These are phyloP conservation scores for Phyllotreta striolata DNA, from an alignment of 2,888 invertebrate genomes.

Conservation along the genomic window DNA sequence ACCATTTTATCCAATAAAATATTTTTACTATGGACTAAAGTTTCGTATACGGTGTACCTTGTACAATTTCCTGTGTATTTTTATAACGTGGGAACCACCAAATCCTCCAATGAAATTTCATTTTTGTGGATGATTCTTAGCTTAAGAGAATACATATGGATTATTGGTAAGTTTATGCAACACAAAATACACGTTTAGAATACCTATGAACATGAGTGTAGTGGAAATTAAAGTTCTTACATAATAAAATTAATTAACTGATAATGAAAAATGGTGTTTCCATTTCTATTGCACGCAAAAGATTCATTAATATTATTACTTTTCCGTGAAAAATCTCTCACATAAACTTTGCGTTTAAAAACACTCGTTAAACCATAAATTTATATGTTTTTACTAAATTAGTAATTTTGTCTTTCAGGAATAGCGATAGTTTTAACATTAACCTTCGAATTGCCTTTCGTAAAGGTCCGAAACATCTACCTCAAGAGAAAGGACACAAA, in stretches of 20 bases:
- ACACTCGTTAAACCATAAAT: too few species aligned
- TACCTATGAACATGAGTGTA: neutral
- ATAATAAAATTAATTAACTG: too few species aligned
- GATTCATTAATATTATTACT: too few species aligned
- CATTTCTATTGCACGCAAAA: too few species aligned
- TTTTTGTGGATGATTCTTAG: slow-evolving; percentile 68
- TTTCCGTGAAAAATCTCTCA: too few species aligned
- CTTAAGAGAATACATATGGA: slow-evolving; percentile 67
- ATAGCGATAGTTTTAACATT: slow-evolving; percentile 68
- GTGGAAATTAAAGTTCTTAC: too few species aligned
- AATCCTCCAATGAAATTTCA: slow-evolving; percentile 67
- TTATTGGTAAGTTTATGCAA: slow-evolving; percentile 53
- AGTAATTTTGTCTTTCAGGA: slow-evolving; percentile 34
- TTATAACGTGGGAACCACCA: slow-evolving; percentile 71
- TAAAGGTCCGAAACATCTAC: slow-evolving; percentile 68
- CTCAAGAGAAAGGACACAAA: neutral
- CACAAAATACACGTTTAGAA: neutral
- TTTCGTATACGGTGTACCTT: slow-evolving; percentile 75
- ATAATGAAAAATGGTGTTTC: too few species aligned
- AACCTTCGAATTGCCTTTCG: slow-evolving; percentile 73
- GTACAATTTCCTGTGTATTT: slow-evolving; percentile 78
- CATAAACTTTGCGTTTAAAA: too few species aligned
- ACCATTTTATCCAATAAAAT: slow-evolving; percentile 67
- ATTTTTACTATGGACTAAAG: slow-evolving; percentile 70
- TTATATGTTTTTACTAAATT: neutral